These are phyloP conservation scores for Drosophila siamana DNA, from an alignment of 2,888 invertebrate genomes.

Conservation along the genomic window DNA sequence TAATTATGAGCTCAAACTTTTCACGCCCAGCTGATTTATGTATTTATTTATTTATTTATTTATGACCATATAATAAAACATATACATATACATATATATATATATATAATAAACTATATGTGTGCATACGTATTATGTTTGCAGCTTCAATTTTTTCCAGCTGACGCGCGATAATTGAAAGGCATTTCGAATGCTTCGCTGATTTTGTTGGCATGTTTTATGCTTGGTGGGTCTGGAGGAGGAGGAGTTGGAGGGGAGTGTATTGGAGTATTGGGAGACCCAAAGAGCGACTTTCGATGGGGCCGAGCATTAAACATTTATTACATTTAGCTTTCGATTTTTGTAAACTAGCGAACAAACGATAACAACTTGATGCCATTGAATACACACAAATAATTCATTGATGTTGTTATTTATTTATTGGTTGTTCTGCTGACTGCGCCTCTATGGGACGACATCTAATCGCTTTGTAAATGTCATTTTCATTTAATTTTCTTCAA, in stretches of 20 bases:
- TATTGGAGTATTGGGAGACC: too few species aligned
- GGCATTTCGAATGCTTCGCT: slow-evolving; percentile 66
- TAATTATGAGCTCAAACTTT: slow-evolving; percentile 30
- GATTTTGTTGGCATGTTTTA: slow-evolving; percentile 52
- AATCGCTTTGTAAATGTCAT: slow-evolving; percentile 16
- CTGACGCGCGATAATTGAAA: slow-evolving; percentile 68
- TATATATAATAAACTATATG: too few species aligned
- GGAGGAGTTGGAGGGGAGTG: slow-evolving; percentile 21
- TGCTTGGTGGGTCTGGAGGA: background rate
- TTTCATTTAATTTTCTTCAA: slow-evolving; percentile 20
- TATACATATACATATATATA: slow-evolving; percentile 12
- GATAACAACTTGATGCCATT: too few species aligned
- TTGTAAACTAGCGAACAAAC: background rate
- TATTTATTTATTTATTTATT: slow-evolving; percentile 41
- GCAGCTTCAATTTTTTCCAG: slow-evolving; percentile 16
- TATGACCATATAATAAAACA: slow-evolving; percentile 33
- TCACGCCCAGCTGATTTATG: slow-evolving; percentile 48
- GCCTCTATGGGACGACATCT: too few species aligned
- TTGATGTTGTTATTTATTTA: background rate
- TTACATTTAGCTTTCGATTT: slow-evolving; percentile 1
- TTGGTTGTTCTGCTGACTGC: background rate
- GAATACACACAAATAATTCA: too few species aligned
- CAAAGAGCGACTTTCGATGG: slow-evolving; percentile 9
- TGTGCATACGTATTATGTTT: slow-evolving; percentile 16
- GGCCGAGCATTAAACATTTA: too few species aligned